Percentiles rank a stretch among this genome's conserved stretches.
Evolutionary conservation across 2,888 invertebrate genomes (phyloP).

Genomic region (Chrysina gloriosa): DNA sequence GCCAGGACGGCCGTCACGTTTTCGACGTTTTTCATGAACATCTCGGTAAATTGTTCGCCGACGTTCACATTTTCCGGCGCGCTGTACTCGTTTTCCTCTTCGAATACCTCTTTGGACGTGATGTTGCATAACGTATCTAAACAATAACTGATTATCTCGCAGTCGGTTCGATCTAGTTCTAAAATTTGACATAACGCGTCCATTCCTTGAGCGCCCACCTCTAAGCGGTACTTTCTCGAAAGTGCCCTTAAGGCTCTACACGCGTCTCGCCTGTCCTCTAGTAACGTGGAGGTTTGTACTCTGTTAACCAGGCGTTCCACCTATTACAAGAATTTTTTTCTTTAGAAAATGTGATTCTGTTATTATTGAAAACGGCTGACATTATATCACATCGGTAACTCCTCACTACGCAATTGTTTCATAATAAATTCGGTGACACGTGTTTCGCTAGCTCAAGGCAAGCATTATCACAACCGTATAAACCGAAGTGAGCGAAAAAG

Average conservation of each 20-base stretch:
- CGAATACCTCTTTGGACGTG: slow-evolving; percentile 83
- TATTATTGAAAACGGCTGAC: no score
- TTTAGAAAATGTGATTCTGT: no score
- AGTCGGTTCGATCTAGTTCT: slow-evolving; percentile 88
- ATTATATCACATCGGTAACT: no score
- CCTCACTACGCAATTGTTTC: no score
- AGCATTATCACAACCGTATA: no score
- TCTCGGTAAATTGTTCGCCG: slow-evolving; percentile 96
- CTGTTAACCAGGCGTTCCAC: slow-evolving; percentile 94
- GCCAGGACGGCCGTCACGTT: slow-evolving; percentile 85
- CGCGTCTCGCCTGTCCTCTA: slow-evolving; percentile 96
- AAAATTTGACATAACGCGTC: slow-evolving; percentile 83
- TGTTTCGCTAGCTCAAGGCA: no score
- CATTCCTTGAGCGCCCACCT: slow-evolving; percentile 96
- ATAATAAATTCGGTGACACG: no score
- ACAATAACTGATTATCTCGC: slow-evolving; percentile 92
- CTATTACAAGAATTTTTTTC: slow-evolving; percentile 65
- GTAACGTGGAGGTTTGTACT: slow-evolving; percentile 89
- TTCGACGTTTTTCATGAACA: slow-evolving; percentile 91
- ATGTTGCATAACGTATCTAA: slow-evolving; percentile 93
- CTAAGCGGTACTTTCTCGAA: slow-evolving; percentile 91
- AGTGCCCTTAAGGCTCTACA: slow-evolving; percentile 93
- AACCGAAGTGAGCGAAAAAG: no score
- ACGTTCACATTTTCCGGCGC: slow-evolving; percentile 69
- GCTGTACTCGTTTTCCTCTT: slow-evolving; percentile 76